Evolutionary conservation across 2,888 invertebrate species (phyloP), one percentile per base, ranked within the genome.

Genomic region (Caenorhabditis sp.): DNA sequence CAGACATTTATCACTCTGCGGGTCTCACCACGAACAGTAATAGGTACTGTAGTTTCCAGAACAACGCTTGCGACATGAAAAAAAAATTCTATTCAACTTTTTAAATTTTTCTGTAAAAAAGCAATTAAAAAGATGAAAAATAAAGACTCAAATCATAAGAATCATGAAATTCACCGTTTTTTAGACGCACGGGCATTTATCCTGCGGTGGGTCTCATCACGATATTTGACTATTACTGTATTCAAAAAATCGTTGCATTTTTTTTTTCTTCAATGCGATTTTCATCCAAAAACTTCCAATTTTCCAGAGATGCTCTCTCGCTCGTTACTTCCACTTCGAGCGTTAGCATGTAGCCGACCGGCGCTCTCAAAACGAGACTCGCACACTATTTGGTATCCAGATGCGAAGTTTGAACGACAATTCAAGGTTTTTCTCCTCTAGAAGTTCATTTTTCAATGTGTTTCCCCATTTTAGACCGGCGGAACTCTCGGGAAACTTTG

Each of bases 321-420:
- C 12, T 73, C 76, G 1, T 61, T 82, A 47, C 66, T 68, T 58
- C 82, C 82, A 35, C 51, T 77, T 7, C 64, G 73, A 61, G 66
- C 66, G 16, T 72, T 66, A 16, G 82, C 73, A 16, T 72, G 75
- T 12, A 22, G 68, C 26, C 31, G 68, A 5, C 56, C 75, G 10
- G 61, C 64, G 1, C 22, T 80, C 35, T 77, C 82, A 0, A 82
- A 79, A 47, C 86, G 90, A 44, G 68, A 87, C 49, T 90, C 90
- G 19, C 90, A 90, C 81, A 89, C 89, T 41, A 89, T 90, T 54
- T 91, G 91, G 91, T 90, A 89, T 80, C 91, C 91, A 4, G 91
- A 91, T 82, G 91, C 91, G 16, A 89, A 90, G 73, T 91, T 92
- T 76, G 88, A 89, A 63, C 82, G 91, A n/a, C 86, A 89, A 66